Base-by-base conservation (phyloP, 2,797 vertebrate species). In the Oreonectes daqikongensis region DNA sequence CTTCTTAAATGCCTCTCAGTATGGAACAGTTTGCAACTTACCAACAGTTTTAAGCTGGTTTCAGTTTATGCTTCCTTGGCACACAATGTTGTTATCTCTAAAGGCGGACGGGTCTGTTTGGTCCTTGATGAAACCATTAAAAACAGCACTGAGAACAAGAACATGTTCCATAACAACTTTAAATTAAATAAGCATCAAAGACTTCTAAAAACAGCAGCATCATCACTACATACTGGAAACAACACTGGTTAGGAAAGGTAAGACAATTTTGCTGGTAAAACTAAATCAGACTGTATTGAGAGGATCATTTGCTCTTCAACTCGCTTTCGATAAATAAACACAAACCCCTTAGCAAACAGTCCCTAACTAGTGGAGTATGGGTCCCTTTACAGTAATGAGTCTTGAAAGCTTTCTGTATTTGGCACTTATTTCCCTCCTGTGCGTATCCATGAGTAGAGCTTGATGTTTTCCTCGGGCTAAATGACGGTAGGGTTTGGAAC, bases 21-120 rank as follows among this genome's bases (percentile, higher is more conserved):
- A 48, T 46, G 48, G 69, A 64, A 77, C 55, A 53, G 57, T 70
- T 64, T 57, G 57, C 70, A 71, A 73, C 61, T 28, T 52, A 82
- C 84, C 82, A 74, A 86, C 86, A 82, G 32, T 75, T 77, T 71
- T 72, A 32, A 10, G 44, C 77, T 78, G 79, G 80, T 86, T 82
- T 75, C 60, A 81, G 73, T 79, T 66, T 81, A 69, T 40, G 75
- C 50, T 20, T 75, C 28, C 70, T 73, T 64, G 69, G 42, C 60
- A 22, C 17, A 18, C 55, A 14, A 30, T 57, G 40, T 52, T 53
- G 59, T 61, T 50, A 72, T n/a, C 55, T 71, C 50, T 77, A 48
- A 63, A 76, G 61, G 63, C 75, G n/a, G n/a, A n/a, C 30, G 35
- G 71, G 35, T 50, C 48, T 75, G 24, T 48, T 74, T 71, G 40